A percentile compares a stretch with the other conserved stretches of the same genome.
Conservation (phyloP, 1,140 invertebrate species). For the Calephelis virginiensis region DNA sequence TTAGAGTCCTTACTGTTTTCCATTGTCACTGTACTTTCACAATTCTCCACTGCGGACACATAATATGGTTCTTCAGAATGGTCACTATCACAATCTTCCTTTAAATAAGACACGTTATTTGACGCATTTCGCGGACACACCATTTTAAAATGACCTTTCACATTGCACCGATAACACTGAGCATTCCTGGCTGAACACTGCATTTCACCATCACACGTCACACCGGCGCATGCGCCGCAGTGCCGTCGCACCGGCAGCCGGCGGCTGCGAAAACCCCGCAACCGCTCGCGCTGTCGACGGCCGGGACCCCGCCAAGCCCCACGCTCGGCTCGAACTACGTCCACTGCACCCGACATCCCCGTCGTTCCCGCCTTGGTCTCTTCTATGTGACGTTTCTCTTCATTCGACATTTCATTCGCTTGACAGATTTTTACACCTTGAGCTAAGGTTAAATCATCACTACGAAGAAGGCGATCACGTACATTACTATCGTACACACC, state of each 20-base stretch:
- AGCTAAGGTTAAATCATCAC: conserved; percentile 27
- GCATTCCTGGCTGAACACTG: not conserved
- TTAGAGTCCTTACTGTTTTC: conserved; percentile 7
- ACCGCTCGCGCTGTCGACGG: no score
- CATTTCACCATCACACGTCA: not conserved
- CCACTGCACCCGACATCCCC: not conserved
- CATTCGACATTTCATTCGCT: conserved; percentile 30
- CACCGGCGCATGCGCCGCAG: not conserved
- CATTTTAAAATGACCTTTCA: no score
- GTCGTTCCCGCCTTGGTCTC: no score
- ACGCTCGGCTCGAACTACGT: no score
- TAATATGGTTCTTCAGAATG: not conserved
- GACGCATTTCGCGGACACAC: not conserved
- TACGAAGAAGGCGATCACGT: conserved; percentile 27
- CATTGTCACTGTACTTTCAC: no score
- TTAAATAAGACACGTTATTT: conserved; percentile 2
- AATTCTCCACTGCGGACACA: not conserved
- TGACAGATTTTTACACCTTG: conserved; percentile 35
- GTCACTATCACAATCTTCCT: conserved; percentile 2
- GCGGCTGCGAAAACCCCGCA: not conserved
- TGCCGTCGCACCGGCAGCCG: not conserved
- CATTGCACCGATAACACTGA: no score
- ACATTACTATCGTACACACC: conserved; percentile 23
- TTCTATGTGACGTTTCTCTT: no score
- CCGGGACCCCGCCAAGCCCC: no score